These are phyloP conservation scores for Pelodiscus sinensis DNA, from an alignment of 2,113 vertebrate species.

Conservation along the genomic window DNA sequence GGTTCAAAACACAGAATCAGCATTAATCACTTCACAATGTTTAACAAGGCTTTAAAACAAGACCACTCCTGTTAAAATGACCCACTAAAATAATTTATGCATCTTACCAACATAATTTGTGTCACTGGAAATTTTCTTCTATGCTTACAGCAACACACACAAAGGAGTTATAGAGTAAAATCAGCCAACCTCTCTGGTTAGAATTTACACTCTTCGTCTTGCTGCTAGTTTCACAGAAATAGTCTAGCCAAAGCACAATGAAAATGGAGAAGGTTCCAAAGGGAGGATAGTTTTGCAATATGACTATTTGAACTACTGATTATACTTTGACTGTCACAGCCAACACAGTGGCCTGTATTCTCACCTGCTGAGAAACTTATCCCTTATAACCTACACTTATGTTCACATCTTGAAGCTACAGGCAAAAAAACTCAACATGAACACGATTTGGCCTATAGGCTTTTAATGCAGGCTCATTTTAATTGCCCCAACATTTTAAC, in stretches of 20 bases:
- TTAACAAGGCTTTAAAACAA: not conserved
- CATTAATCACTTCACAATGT: not conserved
- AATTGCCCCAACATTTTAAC: not conserved
- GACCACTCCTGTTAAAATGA: not conserved
- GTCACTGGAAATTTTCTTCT: not conserved
- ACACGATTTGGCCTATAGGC: not conserved
- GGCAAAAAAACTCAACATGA: not conserved
- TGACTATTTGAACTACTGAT: accelerated
- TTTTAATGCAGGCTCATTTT: not conserved
- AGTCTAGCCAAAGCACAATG: not conserved
- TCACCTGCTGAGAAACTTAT: not conserved
- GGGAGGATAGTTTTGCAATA: not conserved
- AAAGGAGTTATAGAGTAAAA: not conserved
- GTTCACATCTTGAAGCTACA: not conserved
- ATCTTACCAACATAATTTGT: not conserved
- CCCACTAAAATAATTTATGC: not conserved
- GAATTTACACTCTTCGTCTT: not conserved
- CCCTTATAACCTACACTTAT: not conserved
- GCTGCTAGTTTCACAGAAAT: not conserved
- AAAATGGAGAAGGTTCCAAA: not conserved
- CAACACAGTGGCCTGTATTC: not conserved
- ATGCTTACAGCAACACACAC: not conserved
- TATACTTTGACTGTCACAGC: not conserved
- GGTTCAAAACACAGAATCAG: not conserved
- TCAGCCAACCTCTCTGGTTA: not conserved